Conservation (phyloP, 2,113 vertebrate species). For the Plecturocebus donacophilus region DNA sequence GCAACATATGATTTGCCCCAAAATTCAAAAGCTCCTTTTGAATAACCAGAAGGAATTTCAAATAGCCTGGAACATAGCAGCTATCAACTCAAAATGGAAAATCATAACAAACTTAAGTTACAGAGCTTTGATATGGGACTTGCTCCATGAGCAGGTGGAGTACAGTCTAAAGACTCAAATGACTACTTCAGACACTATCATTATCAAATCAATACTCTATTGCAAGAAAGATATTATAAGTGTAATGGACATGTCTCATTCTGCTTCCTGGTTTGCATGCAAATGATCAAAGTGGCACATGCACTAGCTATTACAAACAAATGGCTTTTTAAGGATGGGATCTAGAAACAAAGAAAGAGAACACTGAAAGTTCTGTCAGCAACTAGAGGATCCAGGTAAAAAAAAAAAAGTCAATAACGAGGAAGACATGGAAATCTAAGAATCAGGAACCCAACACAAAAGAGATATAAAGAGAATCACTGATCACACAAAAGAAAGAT, state of each 20-base stretch:
- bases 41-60: neutral
- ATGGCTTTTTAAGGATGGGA: neutral
- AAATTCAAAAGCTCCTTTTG: neutral
- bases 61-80: neutral
- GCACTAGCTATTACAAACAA: neutral
- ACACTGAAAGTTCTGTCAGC: neutral
- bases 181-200: neutral
- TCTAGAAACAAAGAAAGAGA: neutral
- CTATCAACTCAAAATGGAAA: constrained; percentile 11
- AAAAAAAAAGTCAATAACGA: neutral
- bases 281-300: neutral
- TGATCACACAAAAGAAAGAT: neutral
- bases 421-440: neutral
- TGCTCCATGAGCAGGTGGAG: neutral
- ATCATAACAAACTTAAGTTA: neutral
- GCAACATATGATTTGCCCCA: neutral
- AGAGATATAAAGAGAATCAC: neutral
- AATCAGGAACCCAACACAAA: neutral
- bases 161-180: neutral
- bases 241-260: neutral
- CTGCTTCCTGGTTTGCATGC: neutral
- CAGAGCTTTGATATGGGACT: neutral
- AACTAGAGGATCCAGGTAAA: neutral
- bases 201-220: constrained; percentile 5
- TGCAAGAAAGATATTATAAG: neutral